Percentiles rank a stretch among this genome's conserved stretches.
phyloP scores from a whole-genome alignment of 2,888 invertebrate species.

The Oscheius sp. region DNA sequence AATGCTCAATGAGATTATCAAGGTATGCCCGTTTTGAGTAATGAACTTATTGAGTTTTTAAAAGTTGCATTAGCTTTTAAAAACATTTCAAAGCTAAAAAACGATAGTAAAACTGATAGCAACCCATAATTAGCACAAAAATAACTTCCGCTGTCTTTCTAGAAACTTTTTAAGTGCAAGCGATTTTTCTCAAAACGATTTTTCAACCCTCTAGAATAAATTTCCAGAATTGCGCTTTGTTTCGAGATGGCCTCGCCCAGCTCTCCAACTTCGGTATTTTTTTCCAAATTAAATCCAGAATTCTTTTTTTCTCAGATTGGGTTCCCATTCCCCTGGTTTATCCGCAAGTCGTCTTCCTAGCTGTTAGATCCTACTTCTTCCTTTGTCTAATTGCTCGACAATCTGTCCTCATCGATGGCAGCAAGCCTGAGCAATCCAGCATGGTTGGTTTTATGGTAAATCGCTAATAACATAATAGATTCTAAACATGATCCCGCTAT shows the following conservation, averaged over 20 bases:
- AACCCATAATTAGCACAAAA: too few relatives aligned
- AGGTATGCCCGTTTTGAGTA: conserved; percentile 23
- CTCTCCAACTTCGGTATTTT: conserved; percentile 57
- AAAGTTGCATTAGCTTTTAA: too few relatives aligned
- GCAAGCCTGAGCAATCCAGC: conserved; percentile 41
- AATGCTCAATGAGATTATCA: conserved; percentile 57
- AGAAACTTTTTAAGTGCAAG: too few relatives aligned
- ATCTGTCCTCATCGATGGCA: conserved; percentile 56
- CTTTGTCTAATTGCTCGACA: conserved; percentile 64
- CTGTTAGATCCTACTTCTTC: conserved; percentile 65
- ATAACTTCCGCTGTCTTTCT: too few relatives aligned
- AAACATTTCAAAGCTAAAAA: background rate
- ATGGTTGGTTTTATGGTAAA: conserved; percentile 24
- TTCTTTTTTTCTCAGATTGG: too few relatives aligned
- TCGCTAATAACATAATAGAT: background rate
- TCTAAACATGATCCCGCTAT: conserved; percentile 6
- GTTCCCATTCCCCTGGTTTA: conserved; percentile 66
- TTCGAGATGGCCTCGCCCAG: conserved; percentile 51
- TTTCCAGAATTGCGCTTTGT: conserved; percentile 46
- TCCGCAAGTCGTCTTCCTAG: conserved; percentile 66
- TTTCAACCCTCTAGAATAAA: background rate
- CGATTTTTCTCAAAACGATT: too few relatives aligned
- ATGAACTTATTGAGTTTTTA: too few relatives aligned
- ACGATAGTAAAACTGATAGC: background rate
- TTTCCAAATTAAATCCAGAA: too few relatives aligned